Evolutionary conservation across 2,113 vertebrate genomes (phyloP).

Genomic region (Petrocephalus microphthalmus): DNA sequence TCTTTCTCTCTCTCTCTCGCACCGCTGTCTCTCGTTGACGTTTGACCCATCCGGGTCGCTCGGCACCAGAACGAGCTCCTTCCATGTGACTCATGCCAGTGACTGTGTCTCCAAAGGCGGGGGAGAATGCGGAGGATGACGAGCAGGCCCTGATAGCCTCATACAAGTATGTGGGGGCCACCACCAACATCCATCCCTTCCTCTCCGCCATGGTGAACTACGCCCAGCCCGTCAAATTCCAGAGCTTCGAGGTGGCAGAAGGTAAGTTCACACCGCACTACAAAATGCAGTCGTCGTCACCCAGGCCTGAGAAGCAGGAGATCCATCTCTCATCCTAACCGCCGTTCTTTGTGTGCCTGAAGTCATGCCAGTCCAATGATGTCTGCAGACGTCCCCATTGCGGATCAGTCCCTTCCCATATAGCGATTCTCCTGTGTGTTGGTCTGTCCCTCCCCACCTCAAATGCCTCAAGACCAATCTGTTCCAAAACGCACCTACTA

Average conservation of each 20-base stretch:
- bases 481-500: background rate
- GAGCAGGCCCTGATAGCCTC: constrained; percentile 94
- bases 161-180: constrained; percentile 95
- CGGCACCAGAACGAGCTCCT: background rate
- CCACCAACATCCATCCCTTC: constrained; percentile 94
- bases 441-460: background rate
- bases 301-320: background rate
- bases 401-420: background rate
- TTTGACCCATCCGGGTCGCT: background rate
- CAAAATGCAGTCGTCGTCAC: background rate
- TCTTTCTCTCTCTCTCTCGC: background rate
- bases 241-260: constrained; percentile 91
- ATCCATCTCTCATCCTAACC: background rate
- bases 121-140: constrained; percentile 78
- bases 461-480: background rate
- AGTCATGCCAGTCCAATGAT: background rate
- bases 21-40: background rate
- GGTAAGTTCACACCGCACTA: constrained; percentile 61
- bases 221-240: constrained; percentile 96
- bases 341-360: background rate
- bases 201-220: constrained; percentile 99
- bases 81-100: background rate
- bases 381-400: background rate
- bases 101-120: constrained; percentile 60
- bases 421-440: background rate